These are phyloP conservation scores for Periphyllus acericola DNA, from an alignment of 2,888 invertebrate genomes.

Conservation along the genomic window DNA sequence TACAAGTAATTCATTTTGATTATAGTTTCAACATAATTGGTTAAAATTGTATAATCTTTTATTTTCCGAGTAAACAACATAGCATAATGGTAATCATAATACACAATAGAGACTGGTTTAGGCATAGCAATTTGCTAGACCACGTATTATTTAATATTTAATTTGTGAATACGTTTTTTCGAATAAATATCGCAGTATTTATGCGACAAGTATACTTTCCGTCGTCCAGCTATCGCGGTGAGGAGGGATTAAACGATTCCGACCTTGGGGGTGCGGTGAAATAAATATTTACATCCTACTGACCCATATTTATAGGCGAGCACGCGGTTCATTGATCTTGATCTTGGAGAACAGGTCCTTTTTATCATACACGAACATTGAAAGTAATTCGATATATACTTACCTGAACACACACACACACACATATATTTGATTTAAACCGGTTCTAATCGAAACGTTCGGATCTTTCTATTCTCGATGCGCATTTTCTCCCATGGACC, in stretches of 20 bases:
- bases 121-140: not conserved
- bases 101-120: not conserved
- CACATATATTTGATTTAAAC: not conserved
- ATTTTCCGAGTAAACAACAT: not conserved
- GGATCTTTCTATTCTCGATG: constrained; percentile 40
- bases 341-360: constrained; percentile 60
- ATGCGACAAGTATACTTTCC: not conserved
- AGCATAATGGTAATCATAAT: not conserved
- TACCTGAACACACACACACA: not conserved
- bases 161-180: not conserved
- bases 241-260: constrained; percentile 13
- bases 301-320: constrained; percentile 42
- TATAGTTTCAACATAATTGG: not conserved
- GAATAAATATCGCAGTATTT: not conserved
- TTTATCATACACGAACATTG: constrained; percentile 39
- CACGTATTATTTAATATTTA: not conserved
- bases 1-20: not conserved
- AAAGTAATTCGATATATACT: constrained; percentile 57
- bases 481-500: constrained; percentile 33
- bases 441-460: constrained; percentile 50
- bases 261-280: constrained; percentile 39
- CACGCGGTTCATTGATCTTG: constrained; percentile 57
- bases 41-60: not conserved
- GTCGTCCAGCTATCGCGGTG: not conserved
- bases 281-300: constrained; percentile 54